phyloP scores from a whole-genome alignment of 2,888 invertebrate genomes.

The Osedax frankpressi region DNA sequence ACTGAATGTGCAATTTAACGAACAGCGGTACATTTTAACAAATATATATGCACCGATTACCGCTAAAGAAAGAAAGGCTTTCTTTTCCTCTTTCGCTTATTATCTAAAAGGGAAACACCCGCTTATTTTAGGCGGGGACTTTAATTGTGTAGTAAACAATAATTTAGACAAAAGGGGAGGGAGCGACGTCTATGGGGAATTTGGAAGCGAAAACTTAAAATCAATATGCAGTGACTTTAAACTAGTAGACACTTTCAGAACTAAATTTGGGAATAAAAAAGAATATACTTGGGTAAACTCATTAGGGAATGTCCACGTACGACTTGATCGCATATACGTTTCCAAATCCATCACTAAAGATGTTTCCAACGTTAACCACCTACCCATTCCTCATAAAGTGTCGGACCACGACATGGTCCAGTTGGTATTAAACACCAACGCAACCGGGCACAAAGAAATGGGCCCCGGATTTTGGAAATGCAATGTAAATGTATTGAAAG shows the following conservation, averaged over 20 bases:
- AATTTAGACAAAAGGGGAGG: constrained; percentile 1
- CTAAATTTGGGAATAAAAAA: background rate
- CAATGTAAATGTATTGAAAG: background rate
- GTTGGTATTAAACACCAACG: background rate
- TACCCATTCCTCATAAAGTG: background rate
- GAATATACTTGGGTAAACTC: background rate
- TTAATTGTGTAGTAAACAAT: background rate
- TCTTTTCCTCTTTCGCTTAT: background rate
- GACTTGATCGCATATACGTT: constrained; percentile 1
- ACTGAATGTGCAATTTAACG: background rate
- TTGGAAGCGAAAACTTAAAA: background rate
- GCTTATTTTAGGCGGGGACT: background rate
- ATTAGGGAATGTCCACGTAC: background rate
- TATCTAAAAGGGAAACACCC: background rate
- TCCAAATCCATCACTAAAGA: background rate
- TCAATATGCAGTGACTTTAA: background rate
- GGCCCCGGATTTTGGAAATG: background rate
- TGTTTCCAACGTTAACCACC: background rate
- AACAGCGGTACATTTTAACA: background rate
- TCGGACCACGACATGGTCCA: background rate
- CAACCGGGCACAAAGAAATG: background rate
- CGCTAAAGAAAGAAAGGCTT: background rate
- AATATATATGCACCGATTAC: background rate
- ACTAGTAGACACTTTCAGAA: background rate
- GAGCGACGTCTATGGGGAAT: background rate